phyloP scores from a whole-genome alignment of 2,797 vertebrate genomes.

The Molossus alvarezi region DNA sequence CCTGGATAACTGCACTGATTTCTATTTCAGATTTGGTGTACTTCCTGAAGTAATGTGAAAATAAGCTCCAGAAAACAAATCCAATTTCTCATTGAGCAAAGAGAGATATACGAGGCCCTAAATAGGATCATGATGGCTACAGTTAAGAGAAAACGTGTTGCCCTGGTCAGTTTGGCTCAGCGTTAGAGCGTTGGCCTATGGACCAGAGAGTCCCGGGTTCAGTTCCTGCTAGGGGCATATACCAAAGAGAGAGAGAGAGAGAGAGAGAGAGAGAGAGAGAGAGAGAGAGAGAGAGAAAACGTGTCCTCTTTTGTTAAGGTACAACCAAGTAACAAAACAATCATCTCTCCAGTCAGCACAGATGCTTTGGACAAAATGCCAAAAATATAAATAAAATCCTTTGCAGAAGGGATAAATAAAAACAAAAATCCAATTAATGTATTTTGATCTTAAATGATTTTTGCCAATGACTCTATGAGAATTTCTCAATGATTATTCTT shows the following conservation, averaged over 20 bases:
- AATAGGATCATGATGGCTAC: background rate
- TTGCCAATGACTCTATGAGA: background rate
- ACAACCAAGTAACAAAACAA: background rate
- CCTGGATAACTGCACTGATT: background rate
- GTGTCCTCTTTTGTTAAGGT: background rate
- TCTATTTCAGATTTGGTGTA: background rate
- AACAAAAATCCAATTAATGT: background rate
- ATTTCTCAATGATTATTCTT: slow-evolving; percentile 2
- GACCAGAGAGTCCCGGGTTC: too few relatives aligned
- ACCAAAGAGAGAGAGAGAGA: too few relatives aligned
- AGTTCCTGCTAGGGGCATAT: too few relatives aligned
- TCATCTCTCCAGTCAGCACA: background rate
- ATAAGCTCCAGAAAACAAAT: background rate
- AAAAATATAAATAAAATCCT: slow-evolving; percentile 23
- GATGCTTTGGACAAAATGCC: background rate
- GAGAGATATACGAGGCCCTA: background rate
- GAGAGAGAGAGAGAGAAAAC: too few relatives aligned
- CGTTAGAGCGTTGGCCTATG: too few relatives aligned
- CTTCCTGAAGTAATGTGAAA: background rate
- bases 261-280: too few relatives aligned
- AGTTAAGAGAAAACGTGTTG: background rate
- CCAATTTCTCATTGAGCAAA: background rate
- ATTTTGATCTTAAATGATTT: slow-evolving; percentile 13
- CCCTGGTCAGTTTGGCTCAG: too few relatives aligned
- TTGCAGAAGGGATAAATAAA: background rate